Percentiles rank a stretch among this genome's conserved stretches.
phyloP scores from a whole-genome alignment of 2,113 vertebrate species.

The Mormyrus iriodes region DNA sequence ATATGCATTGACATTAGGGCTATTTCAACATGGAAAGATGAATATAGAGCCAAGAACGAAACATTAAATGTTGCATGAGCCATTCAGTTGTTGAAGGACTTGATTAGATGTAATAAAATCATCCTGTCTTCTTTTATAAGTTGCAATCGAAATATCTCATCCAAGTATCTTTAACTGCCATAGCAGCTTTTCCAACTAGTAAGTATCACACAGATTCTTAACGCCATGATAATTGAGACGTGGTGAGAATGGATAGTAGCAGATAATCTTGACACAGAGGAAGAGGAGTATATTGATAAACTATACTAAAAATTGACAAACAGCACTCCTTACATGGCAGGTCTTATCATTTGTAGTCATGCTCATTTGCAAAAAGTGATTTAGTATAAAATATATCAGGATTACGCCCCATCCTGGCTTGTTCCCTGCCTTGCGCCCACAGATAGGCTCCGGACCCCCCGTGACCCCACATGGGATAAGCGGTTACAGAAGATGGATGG shows the following conservation, averaged over 20 bases:
- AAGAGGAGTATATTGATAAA: background rate
- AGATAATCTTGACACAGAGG: constrained; percentile 8
- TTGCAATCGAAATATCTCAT: constrained; percentile 27
- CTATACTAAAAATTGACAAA: background rate
- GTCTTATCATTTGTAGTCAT: background rate
- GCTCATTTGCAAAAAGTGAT: background rate
- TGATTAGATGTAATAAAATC: constrained; percentile 28
- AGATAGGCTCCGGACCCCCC: no score
- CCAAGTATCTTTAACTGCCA: constrained; percentile 23
- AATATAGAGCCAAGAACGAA: background rate
- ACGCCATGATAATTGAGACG: constrained; percentile 23
- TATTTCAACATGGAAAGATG: background rate
- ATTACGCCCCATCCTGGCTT: no score
- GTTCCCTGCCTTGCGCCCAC: no score
- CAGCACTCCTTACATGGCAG: background rate
- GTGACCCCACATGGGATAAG: no score
- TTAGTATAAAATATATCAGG: background rate
- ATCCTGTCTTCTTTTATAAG: constrained; percentile 15
- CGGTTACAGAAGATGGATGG: no score
- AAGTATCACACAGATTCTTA: constrained; percentile 21
- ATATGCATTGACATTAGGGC: background rate
- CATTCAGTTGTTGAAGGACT: constrained; percentile 19
- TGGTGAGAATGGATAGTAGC: constrained; percentile 5
- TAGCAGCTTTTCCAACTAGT: constrained; percentile 21
- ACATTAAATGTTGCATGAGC: background rate